phyloP scores from a whole-genome alignment of 2,797 vertebrate genomes.

The Malacoraja senta region DNA sequence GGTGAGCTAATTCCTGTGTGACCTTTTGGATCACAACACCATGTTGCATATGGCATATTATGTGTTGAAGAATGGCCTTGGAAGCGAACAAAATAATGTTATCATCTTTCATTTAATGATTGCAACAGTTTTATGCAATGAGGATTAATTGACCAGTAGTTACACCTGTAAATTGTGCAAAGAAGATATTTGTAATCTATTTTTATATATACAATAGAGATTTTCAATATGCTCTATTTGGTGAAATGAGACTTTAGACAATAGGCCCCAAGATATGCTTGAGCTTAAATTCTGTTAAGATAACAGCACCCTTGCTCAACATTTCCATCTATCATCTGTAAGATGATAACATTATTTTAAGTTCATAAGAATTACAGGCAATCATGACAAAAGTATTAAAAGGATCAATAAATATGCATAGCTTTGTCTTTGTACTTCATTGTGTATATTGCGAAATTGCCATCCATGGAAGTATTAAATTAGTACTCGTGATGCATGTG shows the following conservation, averaged over 20 bases:
- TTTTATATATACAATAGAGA: neutral
- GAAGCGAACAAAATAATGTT: neutral
- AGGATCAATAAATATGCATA: neutral
- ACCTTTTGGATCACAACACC: neutral
- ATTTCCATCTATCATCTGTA: no score
- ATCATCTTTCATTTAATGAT: neutral
- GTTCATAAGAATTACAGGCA: neutral
- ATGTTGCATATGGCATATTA: neutral
- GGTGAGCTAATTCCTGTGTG: neutral
- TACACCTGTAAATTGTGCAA: neutral
- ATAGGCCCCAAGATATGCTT: neutral
- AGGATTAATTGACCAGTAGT: neutral
- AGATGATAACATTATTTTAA: no score
- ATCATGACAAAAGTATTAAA: neutral
- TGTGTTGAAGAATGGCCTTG: neutral
- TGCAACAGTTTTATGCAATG: neutral
- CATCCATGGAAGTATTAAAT: neutral
- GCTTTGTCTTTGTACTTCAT: neutral
- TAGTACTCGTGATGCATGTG: neutral
- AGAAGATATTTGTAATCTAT: neutral
- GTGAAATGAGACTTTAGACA: neutral
- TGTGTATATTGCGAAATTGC: neutral
- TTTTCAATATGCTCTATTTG: neutral
- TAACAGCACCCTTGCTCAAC: no score
- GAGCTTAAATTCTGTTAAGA: neutral